These are phyloP conservation scores for Alligator sinensis DNA, from an alignment of 2,113 vertebrate genomes.

Conservation along the genomic window DNA sequence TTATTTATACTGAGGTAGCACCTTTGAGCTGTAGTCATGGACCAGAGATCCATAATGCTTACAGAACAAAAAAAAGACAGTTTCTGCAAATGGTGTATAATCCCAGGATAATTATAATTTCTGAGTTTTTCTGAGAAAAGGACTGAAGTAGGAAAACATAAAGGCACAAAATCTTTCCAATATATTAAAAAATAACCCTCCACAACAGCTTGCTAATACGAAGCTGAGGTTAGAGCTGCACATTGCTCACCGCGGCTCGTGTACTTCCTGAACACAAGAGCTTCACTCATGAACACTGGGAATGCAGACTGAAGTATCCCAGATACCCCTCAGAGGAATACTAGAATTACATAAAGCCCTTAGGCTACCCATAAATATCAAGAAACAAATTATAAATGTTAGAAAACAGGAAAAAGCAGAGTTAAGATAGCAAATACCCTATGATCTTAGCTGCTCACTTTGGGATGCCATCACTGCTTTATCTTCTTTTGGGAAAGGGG, in stretches of 20 bases:
- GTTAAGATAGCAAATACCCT: background rate
- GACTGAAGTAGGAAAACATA: background rate
- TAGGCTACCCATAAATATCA: background rate
- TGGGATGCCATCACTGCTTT: background rate
- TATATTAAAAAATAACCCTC: background rate
- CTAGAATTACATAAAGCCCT: background rate
- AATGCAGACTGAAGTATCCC: background rate
- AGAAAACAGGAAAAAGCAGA: background rate
- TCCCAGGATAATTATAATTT: background rate
- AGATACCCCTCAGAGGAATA: background rate
- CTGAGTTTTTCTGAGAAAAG: background rate
- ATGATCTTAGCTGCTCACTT: background rate
- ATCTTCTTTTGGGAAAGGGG: background rate
- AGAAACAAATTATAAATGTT: background rate
- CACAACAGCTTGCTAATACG: background rate
- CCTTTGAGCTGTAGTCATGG: background rate
- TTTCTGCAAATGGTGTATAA: no score
- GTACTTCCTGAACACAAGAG: background rate
- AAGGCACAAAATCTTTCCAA: background rate
- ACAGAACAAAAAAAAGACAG: background rate
- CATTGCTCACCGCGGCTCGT: background rate
- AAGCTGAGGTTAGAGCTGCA: background rate
- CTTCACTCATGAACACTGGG: background rate
- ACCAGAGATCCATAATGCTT: background rate
- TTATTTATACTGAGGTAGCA: background rate